A percentile compares a stretch with the other conserved stretches of the same genome.
phyloP scores from a whole-genome alignment of 2,113 vertebrate genomes.

The Capricornis sumatraensis region DNA sequence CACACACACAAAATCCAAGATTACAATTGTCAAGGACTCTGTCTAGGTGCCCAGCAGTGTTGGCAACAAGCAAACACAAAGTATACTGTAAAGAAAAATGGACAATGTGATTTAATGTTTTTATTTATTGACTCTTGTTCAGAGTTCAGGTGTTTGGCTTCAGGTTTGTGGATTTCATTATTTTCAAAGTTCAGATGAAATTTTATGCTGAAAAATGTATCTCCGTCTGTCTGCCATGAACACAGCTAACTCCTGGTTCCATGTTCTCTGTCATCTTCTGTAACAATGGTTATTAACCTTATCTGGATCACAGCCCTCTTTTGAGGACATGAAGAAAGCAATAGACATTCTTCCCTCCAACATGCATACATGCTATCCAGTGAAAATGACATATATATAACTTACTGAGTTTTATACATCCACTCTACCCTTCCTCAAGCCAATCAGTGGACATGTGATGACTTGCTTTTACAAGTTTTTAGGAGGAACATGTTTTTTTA shows the following conservation, averaged over 20 bases:
- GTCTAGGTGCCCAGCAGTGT: neutral
- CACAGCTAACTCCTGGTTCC: neutral
- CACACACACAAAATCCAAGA: neutral
- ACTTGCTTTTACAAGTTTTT: neutral
- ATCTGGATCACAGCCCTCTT: neutral
- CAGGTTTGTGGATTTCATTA: neutral
- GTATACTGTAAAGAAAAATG: neutral
- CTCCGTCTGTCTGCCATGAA: neutral
- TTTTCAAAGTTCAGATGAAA: constrained; percentile 24
- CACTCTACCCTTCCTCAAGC: neutral
- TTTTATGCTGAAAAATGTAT: neutral
- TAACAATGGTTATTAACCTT: neutral
- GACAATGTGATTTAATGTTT: neutral
- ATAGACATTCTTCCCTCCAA: neutral
- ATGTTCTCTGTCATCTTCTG: neutral
- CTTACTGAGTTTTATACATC: neutral
- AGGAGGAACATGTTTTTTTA: neutral
- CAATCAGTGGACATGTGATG: neutral
- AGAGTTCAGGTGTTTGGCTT: neutral
- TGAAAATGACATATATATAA: neutral
- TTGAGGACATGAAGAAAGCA: neutral
- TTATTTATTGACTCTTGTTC: neutral
- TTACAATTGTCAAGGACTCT: neutral
- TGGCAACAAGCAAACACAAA: neutral
- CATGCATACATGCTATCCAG: neutral